Evolutionary conservation across 2,888 invertebrate genomes (phyloP), one percentile per base, ranked within the genome.

Genomic region (Diogma glabrata): DNA sequence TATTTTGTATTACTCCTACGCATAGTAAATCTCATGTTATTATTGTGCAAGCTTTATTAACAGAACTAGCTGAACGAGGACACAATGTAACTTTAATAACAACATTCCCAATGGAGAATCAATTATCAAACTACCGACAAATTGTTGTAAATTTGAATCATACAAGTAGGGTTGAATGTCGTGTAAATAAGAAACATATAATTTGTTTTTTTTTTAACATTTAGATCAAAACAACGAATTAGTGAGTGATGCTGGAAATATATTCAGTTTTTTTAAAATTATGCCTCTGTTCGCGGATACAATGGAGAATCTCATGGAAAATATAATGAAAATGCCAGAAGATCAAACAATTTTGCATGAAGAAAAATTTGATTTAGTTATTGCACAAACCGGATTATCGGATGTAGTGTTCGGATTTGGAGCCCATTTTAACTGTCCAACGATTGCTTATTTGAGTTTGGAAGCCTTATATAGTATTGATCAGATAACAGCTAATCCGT

Each of bases 351-450:
- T 43, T 4, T 22, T 43, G 43, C 22, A n/a, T 14, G 17, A 19
- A 10, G 43, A 43, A 43, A 12, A 43, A 22, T 43, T 43, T 22
- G 43, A 43, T 22, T 43, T 43, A 12, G 43, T 43, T 20, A 22
- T 43, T 5, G 8, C 22, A 14, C 20, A 22, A 3, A 43, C 23
- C 8, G 43, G 43, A 12, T 6, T 43, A 22, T 22, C 43, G 5
- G n/a, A n/a, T n/a, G n/a, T n/a, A n/a, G n/a, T n/a, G n/a, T n/a
- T n/a, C n/a, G 65, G 63, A 0, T 63, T 1, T n/a, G n/a, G n/a
- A n/a, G 60, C 61, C 0, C 59, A 56, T 26, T 65, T 67, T 23
- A 65, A 66, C 3, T 61, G 60, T 3, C 69, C 67, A 0, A 12
- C 65, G 0, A 58, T 65, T 4, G 23, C 23, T 14, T 5, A 22